phyloP scores from a whole-genome alignment of 64 coral and sea anemone species.

The Hydrozoanthus tunicans region DNA sequence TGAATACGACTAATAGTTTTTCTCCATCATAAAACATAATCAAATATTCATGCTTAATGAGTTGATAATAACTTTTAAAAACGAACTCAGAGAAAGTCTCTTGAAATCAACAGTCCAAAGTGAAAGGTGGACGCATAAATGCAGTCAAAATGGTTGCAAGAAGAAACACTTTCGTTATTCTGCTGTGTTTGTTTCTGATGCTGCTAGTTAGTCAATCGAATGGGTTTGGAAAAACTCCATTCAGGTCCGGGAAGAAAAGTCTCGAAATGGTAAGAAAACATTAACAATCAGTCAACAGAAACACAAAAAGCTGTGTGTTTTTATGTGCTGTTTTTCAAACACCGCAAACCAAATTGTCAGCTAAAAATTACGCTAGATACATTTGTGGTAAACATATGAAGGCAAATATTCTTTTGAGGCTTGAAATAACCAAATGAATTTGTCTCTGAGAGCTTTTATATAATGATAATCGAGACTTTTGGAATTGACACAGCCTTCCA shows the following conservation, averaged over 20 bases:
- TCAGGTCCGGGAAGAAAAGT: conserved; percentile 19
- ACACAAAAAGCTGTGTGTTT: too few species aligned
- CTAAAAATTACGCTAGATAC: too few species aligned
- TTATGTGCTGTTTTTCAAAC: too few species aligned
- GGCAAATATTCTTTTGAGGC: too few species aligned
- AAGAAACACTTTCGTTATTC: neutral
- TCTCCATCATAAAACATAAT: conserved; percentile 1
- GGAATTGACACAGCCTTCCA: too few species aligned
- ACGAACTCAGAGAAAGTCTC: neutral
- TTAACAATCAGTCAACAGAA: too few species aligned
- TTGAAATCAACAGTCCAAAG: neutral
- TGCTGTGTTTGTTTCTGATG: neutral
- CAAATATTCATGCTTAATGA: neutral
- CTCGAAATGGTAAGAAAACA: conserved; percentile 10
- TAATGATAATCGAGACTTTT: too few species aligned
- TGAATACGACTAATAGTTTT: neutral
- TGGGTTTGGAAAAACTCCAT: neutral
- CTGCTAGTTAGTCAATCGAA: neutral
- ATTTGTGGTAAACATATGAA: too few species aligned
- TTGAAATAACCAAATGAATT: too few species aligned
- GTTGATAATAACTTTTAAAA: neutral
- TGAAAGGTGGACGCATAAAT: too few species aligned
- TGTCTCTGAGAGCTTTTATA: too few species aligned
- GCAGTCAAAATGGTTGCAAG: neutral
- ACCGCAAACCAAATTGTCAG: too few species aligned